Conservation (phyloP, 2,888 invertebrate species). For the Erpobdella octoculata region DNA sequence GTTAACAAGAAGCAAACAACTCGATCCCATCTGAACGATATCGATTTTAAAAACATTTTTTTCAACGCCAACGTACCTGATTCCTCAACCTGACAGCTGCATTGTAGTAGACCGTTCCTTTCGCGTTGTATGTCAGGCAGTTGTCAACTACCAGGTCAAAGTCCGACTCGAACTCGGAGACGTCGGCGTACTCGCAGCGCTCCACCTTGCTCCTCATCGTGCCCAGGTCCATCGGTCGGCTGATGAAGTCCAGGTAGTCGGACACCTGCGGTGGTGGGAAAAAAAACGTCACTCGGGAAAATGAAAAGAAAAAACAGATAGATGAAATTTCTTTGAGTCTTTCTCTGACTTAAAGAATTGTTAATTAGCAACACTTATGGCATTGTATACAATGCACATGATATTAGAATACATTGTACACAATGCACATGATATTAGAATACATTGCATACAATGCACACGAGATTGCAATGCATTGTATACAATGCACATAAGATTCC, state of each 20-base stretch:
- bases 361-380: too few species aligned
- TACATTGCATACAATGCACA: too few species aligned
- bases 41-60: background rate
- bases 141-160: conserved; percentile 92
- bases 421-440: too few species aligned
- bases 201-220: conserved; percentile 66
- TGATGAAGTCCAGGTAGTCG: conserved; percentile 77
- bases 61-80: conserved; percentile 50
- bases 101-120: conserved; percentile 86
- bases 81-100: conserved; percentile 82
- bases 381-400: too few species aligned
- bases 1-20: too few species aligned
- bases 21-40: background rate
- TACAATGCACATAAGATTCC: too few species aligned
- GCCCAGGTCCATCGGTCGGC: conserved; percentile 77
- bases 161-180: conserved; percentile 76
- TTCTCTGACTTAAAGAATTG: background rate
- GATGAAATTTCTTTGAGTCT: background rate
- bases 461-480: too few species aligned
- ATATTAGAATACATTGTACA: too few species aligned
- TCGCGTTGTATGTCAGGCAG: conserved; percentile 86
- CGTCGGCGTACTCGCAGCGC: conserved; percentile 51
- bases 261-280: conserved; percentile 60
- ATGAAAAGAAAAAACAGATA: background rate
- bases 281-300: too few species aligned